A percentile compares a stretch with the other conserved stretches of the same genome.
Evolutionary conservation across 2,797 vertebrate genomes (phyloP).

Genomic region (Trachops cirrhosus): DNA sequence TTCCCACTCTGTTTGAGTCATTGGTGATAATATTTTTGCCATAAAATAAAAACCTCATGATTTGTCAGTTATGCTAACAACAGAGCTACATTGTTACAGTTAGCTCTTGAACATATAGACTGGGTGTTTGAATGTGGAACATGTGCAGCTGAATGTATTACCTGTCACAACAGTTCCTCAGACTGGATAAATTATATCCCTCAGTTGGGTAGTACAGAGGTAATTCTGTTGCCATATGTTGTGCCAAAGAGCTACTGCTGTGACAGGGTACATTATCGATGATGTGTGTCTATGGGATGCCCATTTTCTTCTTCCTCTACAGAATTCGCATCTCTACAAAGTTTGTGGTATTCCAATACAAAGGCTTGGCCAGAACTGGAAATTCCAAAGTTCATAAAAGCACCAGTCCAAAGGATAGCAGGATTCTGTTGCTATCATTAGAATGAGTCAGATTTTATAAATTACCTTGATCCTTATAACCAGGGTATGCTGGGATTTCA

Average conservation of each 20-base stretch:
- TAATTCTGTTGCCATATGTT: slow-evolving; percentile 83
- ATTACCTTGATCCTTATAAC: background rate
- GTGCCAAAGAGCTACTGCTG: slow-evolving; percentile 76
- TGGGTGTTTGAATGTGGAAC: slow-evolving; percentile 72
- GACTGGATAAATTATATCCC: slow-evolving; percentile 79
- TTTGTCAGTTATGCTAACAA: background rate
- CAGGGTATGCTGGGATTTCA: background rate
- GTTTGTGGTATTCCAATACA: background rate
- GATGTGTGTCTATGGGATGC: slow-evolving; percentile 62
- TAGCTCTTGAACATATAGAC: background rate
- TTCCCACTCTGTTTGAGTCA: background rate
- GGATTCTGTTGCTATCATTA: background rate
- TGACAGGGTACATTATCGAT: slow-evolving; percentile 73
- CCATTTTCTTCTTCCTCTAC: slow-evolving; percentile 67
- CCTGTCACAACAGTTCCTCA: slow-evolving; percentile 65
- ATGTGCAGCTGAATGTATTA: slow-evolving; percentile 74
- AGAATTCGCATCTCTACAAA: slow-evolving; percentile 45
- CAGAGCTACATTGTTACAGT: background rate
- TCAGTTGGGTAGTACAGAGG: slow-evolving; percentile 77
- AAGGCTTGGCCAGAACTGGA: background rate
- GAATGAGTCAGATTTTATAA: background rate
- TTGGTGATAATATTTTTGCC: background rate
- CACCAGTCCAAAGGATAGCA: background rate
- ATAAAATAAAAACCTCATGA: background rate
- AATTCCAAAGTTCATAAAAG: background rate